Base-by-base conservation (phyloP, 2,797 vertebrate species). In the Adelosebastes latens region DNA sequence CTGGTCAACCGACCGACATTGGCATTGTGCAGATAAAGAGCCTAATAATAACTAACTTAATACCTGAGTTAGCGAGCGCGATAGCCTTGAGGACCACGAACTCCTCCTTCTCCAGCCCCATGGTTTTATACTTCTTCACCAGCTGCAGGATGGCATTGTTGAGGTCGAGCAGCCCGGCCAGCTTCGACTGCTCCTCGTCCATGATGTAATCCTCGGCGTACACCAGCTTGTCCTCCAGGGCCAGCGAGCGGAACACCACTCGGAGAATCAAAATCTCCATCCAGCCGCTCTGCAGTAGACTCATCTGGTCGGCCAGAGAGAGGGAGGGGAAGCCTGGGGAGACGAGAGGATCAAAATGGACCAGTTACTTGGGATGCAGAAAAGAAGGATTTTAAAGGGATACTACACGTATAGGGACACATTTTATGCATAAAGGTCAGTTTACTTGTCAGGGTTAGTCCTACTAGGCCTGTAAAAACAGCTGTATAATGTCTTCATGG, bases 81-180 rank as follows among this genome's bases (percentile, higher is more conserved):
- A 99, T 99, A 63, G 98, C 98, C 95, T 99, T 99, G 91, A 99
- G 97, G 81, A 98, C 96, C 92, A 99, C 98, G 79, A 99, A 99
- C 92, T 99, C 98, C 95, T 99, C 98, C 82, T 97, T 99, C 93
- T 99, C 97, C 83, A 99, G 94, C 81, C 97, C 97, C 96, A 99
- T 98, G 92, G 95, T 95, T 93, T 97, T 98, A 91, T 97, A 99
- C 88, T 97, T 99, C 95, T 98, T 97, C 79, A 98, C 98, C 93
- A 99, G 96, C 94, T 99, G 98, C 93, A 99, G 96, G 94, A 99
- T 98, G 90, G 98, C 97, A 70, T 97, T 97, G 93, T 99, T 99
- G 82, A 99, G 97, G 92, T 99, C 98, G 58, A 98, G 97, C 85
- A 99, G 96, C 70, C 98, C 98, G 10, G 98, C 98, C 92, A 97